These are phyloP conservation scores for Holothuria glaberrima DNA, from an alignment of 35 echinoderm and acorn worm species.

Conservation along the genomic window DNA sequence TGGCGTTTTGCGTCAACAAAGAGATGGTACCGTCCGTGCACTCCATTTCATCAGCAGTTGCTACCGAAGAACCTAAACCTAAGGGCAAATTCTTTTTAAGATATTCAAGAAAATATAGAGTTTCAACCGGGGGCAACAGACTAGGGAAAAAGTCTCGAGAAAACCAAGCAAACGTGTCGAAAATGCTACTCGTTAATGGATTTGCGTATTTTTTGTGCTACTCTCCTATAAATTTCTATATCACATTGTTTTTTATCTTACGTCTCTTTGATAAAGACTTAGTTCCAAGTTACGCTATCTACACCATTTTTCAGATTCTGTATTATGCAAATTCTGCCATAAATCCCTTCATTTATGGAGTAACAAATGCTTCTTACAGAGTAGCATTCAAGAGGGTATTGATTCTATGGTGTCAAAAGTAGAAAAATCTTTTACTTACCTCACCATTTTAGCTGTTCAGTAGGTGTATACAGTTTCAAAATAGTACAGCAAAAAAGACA, in stretches of 20 bases:
- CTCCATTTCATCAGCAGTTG: not conserved
- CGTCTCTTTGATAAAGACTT: not conserved
- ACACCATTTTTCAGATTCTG: not conserved
- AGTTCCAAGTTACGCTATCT: too few relatives aligned
- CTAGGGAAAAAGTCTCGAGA: not conserved
- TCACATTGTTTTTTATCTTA: not conserved
- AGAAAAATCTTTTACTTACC: too few relatives aligned
- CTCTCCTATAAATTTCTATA: not conserved
- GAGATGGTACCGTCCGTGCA: not conserved
- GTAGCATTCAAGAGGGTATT: not conserved
- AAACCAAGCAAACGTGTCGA: not conserved
- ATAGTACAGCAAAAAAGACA: too few relatives aligned
- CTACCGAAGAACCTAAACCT: too few relatives aligned
- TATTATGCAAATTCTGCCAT: not conserved
- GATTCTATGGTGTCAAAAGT: not conserved
- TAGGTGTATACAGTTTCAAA: too few relatives aligned
- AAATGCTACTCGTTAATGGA: constrained; percentile 13
- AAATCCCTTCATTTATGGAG: constrained; percentile 26
- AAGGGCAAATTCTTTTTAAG: too few relatives aligned
- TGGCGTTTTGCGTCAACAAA: not conserved
- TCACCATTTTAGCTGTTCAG: too few relatives aligned
- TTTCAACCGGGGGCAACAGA: not conserved
- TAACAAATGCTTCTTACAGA: constrained; percentile 9
- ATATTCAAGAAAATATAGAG: not conserved
- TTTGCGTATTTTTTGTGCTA: not conserved